A percentile compares a stretch with the other conserved stretches of the same genome.
Conservation (phyloP, 1,140 invertebrate genomes). For the Pseudachorutes palmiensis region DNA sequence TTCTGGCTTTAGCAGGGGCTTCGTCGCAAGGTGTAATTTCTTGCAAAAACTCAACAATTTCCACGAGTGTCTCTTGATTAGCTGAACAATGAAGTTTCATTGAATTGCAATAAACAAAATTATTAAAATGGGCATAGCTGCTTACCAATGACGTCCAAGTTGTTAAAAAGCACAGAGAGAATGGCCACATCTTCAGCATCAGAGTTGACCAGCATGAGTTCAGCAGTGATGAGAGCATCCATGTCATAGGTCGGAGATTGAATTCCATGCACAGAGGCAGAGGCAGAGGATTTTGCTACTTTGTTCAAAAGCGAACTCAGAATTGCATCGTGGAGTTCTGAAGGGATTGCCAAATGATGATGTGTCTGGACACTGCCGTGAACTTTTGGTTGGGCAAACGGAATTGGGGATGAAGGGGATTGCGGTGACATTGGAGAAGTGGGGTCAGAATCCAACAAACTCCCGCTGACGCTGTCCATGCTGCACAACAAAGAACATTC, state of each 20-base stretch:
- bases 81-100: too few species aligned
- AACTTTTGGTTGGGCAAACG: slow-evolving; percentile 21
- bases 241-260: slow-evolving; percentile 50
- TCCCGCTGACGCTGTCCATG: slow-evolving; percentile 88
- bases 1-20: slow-evolving; percentile 8
- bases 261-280: not conserved
- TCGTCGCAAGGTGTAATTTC: slow-evolving; percentile 54
- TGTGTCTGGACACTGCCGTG: not conserved
- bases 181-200: slow-evolving; percentile 49
- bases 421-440: slow-evolving; percentile 66
- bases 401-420: slow-evolving; percentile 29
- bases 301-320: slow-evolving; percentile 39
- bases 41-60: slow-evolving; percentile 76
- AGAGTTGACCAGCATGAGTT: slow-evolving; percentile 63
- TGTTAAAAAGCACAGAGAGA: slow-evolving; percentile 84
- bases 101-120: not conserved
- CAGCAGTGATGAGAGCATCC: slow-evolving; percentile 77
- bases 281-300: slow-evolving; percentile 13
- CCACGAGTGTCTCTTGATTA: slow-evolving; percentile 90
- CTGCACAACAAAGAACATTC: slow-evolving; percentile 45
- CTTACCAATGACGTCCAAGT: slow-evolving; percentile 81
- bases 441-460: slow-evolving; percentile 79
- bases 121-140: slow-evolving; percentile 17
- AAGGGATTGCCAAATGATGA: slow-evolving; percentile 29
- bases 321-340: slow-evolving; percentile 32